These are phyloP conservation scores for Lordiphosa collinella DNA, from an alignment of 1,140 invertebrate species.

Conservation along the genomic window DNA sequence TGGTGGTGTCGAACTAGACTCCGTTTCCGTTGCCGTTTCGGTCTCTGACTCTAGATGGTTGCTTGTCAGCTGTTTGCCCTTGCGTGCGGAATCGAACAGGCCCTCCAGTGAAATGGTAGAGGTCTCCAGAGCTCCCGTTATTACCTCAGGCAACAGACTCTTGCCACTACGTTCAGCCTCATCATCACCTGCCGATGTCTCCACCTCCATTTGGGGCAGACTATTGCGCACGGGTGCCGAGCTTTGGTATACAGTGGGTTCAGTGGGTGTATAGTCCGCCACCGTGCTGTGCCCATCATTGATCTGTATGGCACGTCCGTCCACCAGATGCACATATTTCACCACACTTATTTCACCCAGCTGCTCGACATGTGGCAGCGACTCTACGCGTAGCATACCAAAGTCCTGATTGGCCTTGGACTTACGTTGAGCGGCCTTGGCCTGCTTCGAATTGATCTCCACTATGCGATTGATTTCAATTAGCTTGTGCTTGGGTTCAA, in stretches of 20 bases:
- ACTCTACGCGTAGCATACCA: slow-evolving; percentile 80
- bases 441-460: slow-evolving; percentile 83
- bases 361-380: slow-evolving; percentile 82
- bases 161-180: slow-evolving; percentile 60
- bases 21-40: not conserved
- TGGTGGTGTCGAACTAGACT: slow-evolving; percentile 8
- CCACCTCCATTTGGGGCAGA: slow-evolving; percentile 29
- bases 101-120: slow-evolving; percentile 84
- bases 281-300: slow-evolving; percentile 76
- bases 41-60: slow-evolving; percentile 9
- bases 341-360: slow-evolving; percentile 85
- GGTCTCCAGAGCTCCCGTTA: slow-evolving; percentile 79
- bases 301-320: slow-evolving; percentile 70
- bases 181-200: not conserved
- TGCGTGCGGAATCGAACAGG: slow-evolving; percentile 82
- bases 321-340: slow-evolving; percentile 84
- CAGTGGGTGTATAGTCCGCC: slow-evolving; percentile 72
- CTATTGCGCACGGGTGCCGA: slow-evolving; percentile 55
- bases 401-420: slow-evolving; percentile 82
- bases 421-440: slow-evolving; percentile 81
- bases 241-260: slow-evolving; percentile 20
- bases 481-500: slow-evolving; percentile 81
- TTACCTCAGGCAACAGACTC: slow-evolving; percentile 64
- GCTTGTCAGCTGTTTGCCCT: slow-evolving; percentile 55
- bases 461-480: slow-evolving; percentile 85